These are phyloP conservation scores for Corythornis leucogaster DNA, from an alignment of 2,797 vertebrate species.

Conservation along the genomic window DNA sequence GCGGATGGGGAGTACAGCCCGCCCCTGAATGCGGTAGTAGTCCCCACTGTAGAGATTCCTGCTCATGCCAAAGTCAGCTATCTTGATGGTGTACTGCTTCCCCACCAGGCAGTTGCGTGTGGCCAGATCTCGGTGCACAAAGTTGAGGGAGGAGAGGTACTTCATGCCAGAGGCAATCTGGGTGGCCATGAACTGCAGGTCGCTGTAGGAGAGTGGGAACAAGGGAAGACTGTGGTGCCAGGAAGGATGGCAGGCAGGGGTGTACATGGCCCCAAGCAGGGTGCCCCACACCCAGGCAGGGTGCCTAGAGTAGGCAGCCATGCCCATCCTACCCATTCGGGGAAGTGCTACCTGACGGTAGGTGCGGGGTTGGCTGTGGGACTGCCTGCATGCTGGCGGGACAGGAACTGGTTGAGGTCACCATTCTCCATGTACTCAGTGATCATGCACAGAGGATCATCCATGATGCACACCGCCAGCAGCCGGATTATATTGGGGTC, in stretches of 20 bases:
- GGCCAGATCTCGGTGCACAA: slow-evolving; percentile 96
- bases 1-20: slow-evolving; percentile 95
- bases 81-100: slow-evolving; percentile 97
- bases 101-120: slow-evolving; percentile 97
- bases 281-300: not conserved
- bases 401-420: slow-evolving; percentile 98
- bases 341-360: slow-evolving; percentile 84
- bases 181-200: slow-evolving; percentile 92
- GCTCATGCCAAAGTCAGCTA: slow-evolving; percentile 99
- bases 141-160: slow-evolving; percentile 96
- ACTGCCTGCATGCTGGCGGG: slow-evolving; percentile 87
- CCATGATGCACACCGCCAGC: slow-evolving; percentile 92
- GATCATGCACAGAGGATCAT: slow-evolving; percentile 97
- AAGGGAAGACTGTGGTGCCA: rapidly evolving
- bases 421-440: slow-evolving; percentile 99
- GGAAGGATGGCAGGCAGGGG: not conserved
- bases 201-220: slow-evolving; percentile 62
- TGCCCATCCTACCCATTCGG: rapidly evolving
- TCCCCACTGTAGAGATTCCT: slow-evolving; percentile 97
- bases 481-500: slow-evolving; percentile 98
- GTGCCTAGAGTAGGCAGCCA: not conserved
- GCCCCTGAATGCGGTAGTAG: slow-evolving; percentile 97
- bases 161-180: slow-evolving; percentile 98
- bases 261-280: rapidly evolving
- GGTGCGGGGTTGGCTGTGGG: slow-evolving; percentile 53